Evolutionary conservation across 2,797 vertebrate genomes (phyloP), one percentile per base, ranked within the genome.

Genomic region (Pipistrellus kuhlii): DNA sequence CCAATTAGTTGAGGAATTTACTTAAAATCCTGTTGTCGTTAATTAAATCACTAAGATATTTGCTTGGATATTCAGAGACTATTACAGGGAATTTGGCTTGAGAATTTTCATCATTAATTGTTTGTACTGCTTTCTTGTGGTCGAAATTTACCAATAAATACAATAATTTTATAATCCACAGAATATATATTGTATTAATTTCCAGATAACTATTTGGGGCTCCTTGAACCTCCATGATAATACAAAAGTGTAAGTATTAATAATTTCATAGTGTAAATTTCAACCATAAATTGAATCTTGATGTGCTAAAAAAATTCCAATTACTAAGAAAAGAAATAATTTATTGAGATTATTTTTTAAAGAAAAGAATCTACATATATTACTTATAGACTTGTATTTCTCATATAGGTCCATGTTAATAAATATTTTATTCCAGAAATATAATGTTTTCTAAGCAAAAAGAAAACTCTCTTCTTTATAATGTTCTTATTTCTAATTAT

Each of bases 41-140:
- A 91, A 80, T 68, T 15, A 84, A 95, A 86, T 46, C 5, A 66
- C 3, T 51, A 68, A 88, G n/a, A n/a, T 85, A 85, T 86, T 62
- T 88, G 10, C 44, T 68, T 90, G 14, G 5, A 23, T 25, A 68
- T n/a, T 84, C 32, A 55, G 6, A 90, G 44, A 11, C 10, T 81
- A 18, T 48, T 85, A 3, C 4, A 66, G 30, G 88, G 35, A 51
- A 72, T 48, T 76, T 85, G 59, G 0, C 21, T 27, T 27, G 0
- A 77, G 30, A 72, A 85, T 83, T 80, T 94, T 86, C 35, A 76
- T 48, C 35, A 77, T 93, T 12, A 38, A 1, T 93, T 15, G 90
- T 46, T 76, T 90, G 21, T 23, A 69, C 88, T 85, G 17, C 27
- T 85, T 92, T 90, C 27, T 85, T 5, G 14, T 78, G 10, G 23